Evolutionary conservation across 2,888 invertebrate species (phyloP), one percentile per base, ranked within the genome.

Genomic region (Synanthedon myopaeformis): DNA sequence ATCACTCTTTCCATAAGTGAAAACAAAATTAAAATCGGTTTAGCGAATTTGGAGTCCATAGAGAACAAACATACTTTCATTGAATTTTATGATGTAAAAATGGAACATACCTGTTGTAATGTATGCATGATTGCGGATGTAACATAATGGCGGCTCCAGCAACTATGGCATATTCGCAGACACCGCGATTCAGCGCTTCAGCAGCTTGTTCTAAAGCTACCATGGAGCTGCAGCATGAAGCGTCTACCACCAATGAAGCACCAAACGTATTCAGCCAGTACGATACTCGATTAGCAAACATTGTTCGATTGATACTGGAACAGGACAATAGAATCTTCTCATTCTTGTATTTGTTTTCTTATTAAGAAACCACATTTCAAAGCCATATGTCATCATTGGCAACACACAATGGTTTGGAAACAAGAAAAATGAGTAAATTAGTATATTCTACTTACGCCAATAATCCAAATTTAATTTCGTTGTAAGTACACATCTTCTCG

Each of bases 71-170:
- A 23, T 23, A 23, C 23, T 23, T 23, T 5, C 23, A 23, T 23
- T 23, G 4, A 23, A 1, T 23, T 23, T 23, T 5, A 23, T 23
- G 4, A 23, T 23, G 5, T 23, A 23, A 23, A 23, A 4, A 23
- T 23, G 4, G 23, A 23, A 23, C 23, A 8, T 49, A 81, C 82
- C 81, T 76, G 57, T 67, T 67, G 54, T 69, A 75, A 52, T 82
- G 81, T 1, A 82, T 61, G 2, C 74, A 68, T 0, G 71, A 65
- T 51, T 82, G 76, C 1, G 92, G 91, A 58, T 90, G 90, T 28
- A 92, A 65, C 53, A 89, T 89, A 12, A 92, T 63, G 59, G 87
- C 89, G 8, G 84, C 74, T 1, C 91, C 91, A 2, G 89, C 91
- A 2, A 92, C 91, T 28, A 92, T 79, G 12, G 92, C 92, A 0